phyloP scores from a whole-genome alignment of 2,888 invertebrate genomes.

The Pammene aurita region DNA sequence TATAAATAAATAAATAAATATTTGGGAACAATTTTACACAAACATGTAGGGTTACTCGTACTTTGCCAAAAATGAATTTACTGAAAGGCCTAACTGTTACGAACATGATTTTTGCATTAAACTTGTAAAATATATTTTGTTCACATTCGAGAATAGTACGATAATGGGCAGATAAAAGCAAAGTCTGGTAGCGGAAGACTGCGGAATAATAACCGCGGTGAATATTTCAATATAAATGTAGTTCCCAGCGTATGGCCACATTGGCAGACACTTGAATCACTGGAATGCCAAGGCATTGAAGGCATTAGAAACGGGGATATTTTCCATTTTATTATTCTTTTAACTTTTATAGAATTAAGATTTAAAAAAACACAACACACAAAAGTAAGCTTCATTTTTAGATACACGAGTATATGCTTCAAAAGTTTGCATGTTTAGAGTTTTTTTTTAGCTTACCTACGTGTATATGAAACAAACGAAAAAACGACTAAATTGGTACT shows the following conservation, averaged over 20 bases:
- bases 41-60: too few relatives aligned
- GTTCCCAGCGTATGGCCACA: constrained; percentile 41
- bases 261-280: constrained; percentile 27
- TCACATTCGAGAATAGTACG: constrained; percentile 52
- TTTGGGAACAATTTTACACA: too few relatives aligned
- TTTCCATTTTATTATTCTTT: not conserved
- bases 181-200: constrained; percentile 58
- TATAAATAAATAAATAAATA: too few relatives aligned
- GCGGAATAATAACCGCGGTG: constrained; percentile 54
- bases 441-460: too few relatives aligned
- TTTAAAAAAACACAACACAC: too few relatives aligned
- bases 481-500: too few relatives aligned
- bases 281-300: not conserved
- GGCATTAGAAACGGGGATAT: not conserved
- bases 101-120: constrained; percentile 54
- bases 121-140: constrained; percentile 57
- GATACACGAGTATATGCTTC: too few relatives aligned
- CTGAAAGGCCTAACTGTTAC: not conserved
- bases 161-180: constrained; percentile 62
- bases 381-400: too few relatives aligned
- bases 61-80: too few relatives aligned
- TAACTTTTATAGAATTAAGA: not conserved
- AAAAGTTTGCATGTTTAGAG: too few relatives aligned
- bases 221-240: constrained; percentile 59
- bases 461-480: too few relatives aligned